phyloP scores from a whole-genome alignment of 2,113 vertebrate species.

The Azemiops feae region DNA sequence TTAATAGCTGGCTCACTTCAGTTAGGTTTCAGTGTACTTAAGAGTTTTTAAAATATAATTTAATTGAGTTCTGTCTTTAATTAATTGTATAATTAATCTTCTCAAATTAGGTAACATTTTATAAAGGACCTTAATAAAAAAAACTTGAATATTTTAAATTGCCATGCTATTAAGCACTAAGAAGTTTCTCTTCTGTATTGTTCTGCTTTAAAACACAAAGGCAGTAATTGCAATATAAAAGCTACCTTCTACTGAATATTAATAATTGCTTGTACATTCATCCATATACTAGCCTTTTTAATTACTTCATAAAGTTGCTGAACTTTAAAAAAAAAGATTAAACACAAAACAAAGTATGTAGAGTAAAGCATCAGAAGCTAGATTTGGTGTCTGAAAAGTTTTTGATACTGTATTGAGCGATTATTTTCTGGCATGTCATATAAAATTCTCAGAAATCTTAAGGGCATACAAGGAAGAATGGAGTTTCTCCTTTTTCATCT shows the following conservation, averaged over 20 bases:
- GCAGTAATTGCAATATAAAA: conserved; percentile 79
- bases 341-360: conserved; percentile 45
- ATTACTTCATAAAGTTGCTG: conserved; percentile 56
- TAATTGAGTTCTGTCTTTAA: conserved; percentile 81
- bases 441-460: conserved; percentile 28
- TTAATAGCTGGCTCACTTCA: conserved; percentile 75
- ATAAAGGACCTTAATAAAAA: conserved; percentile 77
- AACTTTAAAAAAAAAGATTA: conserved; percentile 55
- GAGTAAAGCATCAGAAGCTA: conserved; percentile 40
- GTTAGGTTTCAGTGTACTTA: conserved; percentile 73
- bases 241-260: conserved; percentile 76
- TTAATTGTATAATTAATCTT: conserved; percentile 87
- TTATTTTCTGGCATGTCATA: conserved; percentile 34
- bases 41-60: conserved; percentile 76
- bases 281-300: conserved; percentile 67
- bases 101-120: conserved; percentile 83
- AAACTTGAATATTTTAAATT: conserved; percentile 80
- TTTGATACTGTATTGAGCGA: conserved; percentile 6
- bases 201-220: conserved; percentile 81
- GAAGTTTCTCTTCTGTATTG: conserved; percentile 76
- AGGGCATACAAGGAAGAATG: background rate
- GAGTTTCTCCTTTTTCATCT: conserved; percentile 34
- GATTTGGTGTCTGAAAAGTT: conserved; percentile 18
- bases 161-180: conserved; percentile 79
- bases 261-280: conserved; percentile 80